Percentiles rank a stretch among this genome's conserved stretches.
Evolutionary conservation across 2,888 invertebrate genomes (phyloP).

Genomic region (Incurvaria masculella): DNA sequence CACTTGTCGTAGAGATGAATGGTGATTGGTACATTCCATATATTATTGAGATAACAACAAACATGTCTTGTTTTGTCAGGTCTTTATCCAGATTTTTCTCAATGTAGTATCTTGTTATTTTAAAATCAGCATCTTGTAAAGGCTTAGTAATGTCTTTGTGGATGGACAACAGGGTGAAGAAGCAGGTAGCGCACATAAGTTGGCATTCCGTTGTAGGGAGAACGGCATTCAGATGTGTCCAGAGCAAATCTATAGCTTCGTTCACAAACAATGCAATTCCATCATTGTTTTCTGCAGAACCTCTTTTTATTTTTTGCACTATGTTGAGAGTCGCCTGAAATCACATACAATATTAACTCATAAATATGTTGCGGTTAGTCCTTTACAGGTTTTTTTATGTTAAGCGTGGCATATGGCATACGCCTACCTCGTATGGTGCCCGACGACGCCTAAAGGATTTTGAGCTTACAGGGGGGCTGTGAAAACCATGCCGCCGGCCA

Average conservation of each 20-base stretch:
- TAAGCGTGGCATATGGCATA: too few relatives aligned
- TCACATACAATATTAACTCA: slow-evolving; percentile 9
- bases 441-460: too few relatives aligned
- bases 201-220: slow-evolving; percentile 38
- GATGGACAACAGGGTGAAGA: slow-evolving; percentile 29
- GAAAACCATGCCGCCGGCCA: too few relatives aligned
- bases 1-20: slow-evolving; percentile 23
- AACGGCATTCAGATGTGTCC: slow-evolving; percentile 30
- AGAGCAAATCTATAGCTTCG: slow-evolving; percentile 25
- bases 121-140: slow-evolving; percentile 22
- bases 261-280: slow-evolving; percentile 18
- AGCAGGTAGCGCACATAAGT: slow-evolving; percentile 39
- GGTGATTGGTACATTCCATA: slow-evolving; percentile 47
- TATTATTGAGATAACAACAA: slow-evolving; percentile 31
- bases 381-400: too few relatives aligned
- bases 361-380: too few relatives aligned
- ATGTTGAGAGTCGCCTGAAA: slow-evolving; percentile 32
- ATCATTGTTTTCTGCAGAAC: slow-evolving; percentile 9
- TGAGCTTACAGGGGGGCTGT: too few relatives aligned
- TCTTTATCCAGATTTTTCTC: background rate
- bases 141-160: slow-evolving; percentile 25
- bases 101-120: slow-evolving; percentile 6
- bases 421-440: too few relatives aligned
- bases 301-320: slow-evolving; percentile 20
- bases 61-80: slow-evolving; percentile 15